Conservation (phyloP, 2,797 vertebrate species). For the Hoplostethus atlanticus region DNA sequence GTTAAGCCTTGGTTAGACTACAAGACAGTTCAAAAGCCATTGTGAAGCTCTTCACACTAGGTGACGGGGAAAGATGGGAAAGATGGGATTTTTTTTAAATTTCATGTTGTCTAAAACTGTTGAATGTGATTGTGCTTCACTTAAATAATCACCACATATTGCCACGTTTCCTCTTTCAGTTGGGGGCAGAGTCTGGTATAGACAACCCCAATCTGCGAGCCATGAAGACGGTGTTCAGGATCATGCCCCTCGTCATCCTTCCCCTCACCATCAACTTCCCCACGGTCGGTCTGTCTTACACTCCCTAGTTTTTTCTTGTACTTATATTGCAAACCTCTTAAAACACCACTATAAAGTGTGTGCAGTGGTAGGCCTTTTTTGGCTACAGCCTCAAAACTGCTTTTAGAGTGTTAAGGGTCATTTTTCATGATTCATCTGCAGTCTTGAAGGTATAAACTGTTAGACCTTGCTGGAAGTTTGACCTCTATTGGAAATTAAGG, state of each 20-base stretch:
- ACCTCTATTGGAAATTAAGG: no score
- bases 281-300: slow-evolving; percentile 78
- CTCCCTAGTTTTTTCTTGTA: neutral
- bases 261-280: slow-evolving; percentile 92
- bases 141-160: neutral
- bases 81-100: neutral
- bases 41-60: no score
- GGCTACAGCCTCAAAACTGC: neutral
- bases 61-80: no score
- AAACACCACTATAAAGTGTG: no score
- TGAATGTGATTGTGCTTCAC: neutral
- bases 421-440: neutral
- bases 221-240: slow-evolving; percentile 89
- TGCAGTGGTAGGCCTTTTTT: neutral
- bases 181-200: slow-evolving; percentile 90
- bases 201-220: slow-evolving; percentile 87
- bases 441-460: neutral
- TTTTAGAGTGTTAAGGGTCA: neutral
- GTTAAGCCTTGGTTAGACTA: no score
- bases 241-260: slow-evolving; percentile 89
- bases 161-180: slow-evolving; percentile 64
- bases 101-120: neutral
- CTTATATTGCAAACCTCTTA: neutral
- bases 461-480: neutral
- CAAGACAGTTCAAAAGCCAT: no score